These are phyloP conservation scores for Agrypnus murinus DNA, from an alignment of 2,888 invertebrate species.

Conservation along the genomic window DNA sequence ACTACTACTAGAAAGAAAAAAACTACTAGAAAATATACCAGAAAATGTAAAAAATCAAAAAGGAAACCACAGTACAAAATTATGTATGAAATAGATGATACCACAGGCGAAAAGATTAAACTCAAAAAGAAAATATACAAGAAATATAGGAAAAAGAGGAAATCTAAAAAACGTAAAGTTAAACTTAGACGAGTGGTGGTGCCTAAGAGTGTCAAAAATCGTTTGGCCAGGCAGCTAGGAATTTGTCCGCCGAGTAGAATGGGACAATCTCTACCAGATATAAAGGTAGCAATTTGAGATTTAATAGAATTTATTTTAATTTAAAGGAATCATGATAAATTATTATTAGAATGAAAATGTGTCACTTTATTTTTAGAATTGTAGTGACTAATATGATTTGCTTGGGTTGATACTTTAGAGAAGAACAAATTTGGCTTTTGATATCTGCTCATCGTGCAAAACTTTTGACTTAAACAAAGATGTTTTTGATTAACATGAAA, in stretches of 20 bases:
- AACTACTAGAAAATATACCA: slow-evolving; percentile 49
- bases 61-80: slow-evolving; percentile 75
- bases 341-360: too few species aligned
- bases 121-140: slow-evolving; percentile 70
- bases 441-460: too few species aligned
- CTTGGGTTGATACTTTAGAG: too few species aligned
- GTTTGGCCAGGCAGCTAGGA: slow-evolving; percentile 73
- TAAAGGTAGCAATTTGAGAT: slow-evolving; percentile 53
- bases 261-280: slow-evolving; percentile 67
- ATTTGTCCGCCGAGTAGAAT: slow-evolving; percentile 68
- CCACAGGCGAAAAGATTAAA: slow-evolving; percentile 76
- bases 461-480: too few species aligned
- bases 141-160: slow-evolving; percentile 45
- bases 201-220: slow-evolving; percentile 70
- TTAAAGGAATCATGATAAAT: too few species aligned
- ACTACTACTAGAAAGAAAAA: slow-evolving; percentile 23
- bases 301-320: background rate
- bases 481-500: too few species aligned
- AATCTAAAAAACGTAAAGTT: slow-evolving; percentile 40
- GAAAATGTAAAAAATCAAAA: slow-evolving; percentile 59
- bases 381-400: too few species aligned
- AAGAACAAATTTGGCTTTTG: too few species aligned
- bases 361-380: too few species aligned
- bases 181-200: slow-evolving; percentile 47
- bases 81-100: slow-evolving; percentile 78